Conservation (phyloP, 2,113 vertebrate species). For the Actenoides lindsayi region DNA sequence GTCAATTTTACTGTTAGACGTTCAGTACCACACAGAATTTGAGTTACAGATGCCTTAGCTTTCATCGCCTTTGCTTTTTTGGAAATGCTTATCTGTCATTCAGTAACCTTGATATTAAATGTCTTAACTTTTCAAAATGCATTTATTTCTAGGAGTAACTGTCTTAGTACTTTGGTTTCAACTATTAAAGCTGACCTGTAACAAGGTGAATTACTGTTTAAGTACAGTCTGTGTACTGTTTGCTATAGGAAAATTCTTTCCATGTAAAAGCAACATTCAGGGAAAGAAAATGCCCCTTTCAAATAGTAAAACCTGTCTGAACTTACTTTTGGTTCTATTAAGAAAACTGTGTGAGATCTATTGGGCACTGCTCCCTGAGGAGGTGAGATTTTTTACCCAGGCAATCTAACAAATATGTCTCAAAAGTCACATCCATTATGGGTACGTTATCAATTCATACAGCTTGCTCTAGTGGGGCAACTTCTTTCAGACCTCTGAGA, state of each 20-base stretch:
- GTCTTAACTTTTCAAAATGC: not conserved
- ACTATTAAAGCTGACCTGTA: not conserved
- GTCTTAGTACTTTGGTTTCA: not conserved
- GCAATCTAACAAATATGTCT: not conserved
- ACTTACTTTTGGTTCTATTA: not conserved
- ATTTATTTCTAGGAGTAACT: not conserved
- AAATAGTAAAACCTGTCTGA: not conserved
- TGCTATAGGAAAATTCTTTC: not conserved
- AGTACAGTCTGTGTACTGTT: not conserved
- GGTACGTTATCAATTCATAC: not conserved
- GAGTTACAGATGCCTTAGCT: not conserved
- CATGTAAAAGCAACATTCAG: not conserved
- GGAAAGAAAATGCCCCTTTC: not conserved
- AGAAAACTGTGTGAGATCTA: not conserved
- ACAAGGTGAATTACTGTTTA: not conserved
- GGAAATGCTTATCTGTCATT: not conserved
- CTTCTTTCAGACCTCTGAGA: not conserved
- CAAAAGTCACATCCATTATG: not conserved
- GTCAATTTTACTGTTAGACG: not conserved
- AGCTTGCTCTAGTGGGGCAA: not conserved
- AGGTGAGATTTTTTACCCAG: not conserved
- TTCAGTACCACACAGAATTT: not conserved
- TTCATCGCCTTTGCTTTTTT: not conserved
- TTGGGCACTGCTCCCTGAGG: not conserved
- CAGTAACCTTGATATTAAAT: conserved; percentile 15